Evolutionary conservation across 2,888 invertebrate genomes (phyloP).

Genomic region (Eupithecia exiguata): DNA sequence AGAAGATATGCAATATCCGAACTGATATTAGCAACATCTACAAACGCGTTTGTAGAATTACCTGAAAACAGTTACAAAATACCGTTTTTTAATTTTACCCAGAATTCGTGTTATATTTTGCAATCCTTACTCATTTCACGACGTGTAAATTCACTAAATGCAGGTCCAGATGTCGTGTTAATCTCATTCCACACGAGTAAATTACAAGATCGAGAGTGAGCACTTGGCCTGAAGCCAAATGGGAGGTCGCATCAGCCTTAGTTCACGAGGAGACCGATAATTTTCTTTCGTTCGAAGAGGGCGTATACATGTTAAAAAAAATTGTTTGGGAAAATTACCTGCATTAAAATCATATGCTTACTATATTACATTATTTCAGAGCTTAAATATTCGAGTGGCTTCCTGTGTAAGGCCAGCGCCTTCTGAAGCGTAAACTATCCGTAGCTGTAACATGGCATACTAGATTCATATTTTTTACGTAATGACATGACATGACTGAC

Average conservation of each 20-base stretch:
- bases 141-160: slow-evolving; percentile 65
- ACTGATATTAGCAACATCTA: not conserved
- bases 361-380: slow-evolving; percentile 6
- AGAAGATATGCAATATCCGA: not conserved
- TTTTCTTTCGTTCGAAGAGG: slow-evolving; percentile 61
- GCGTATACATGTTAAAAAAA: slow-evolving; percentile 48
- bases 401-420: not conserved
- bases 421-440: not conserved
- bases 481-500: too few relatives aligned
- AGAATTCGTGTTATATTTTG: not conserved
- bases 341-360: slow-evolving; percentile 37
- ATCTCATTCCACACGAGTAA: slow-evolving; percentile 73
- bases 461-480: too few relatives aligned
- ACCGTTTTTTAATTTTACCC: not conserved
- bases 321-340: slow-evolving; percentile 45
- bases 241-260: slow-evolving; percentile 68
- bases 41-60: not conserved
- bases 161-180: slow-evolving; percentile 71
- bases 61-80: too few relatives aligned
- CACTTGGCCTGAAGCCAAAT: slow-evolving; percentile 72
- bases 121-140: slow-evolving; percentile 34
- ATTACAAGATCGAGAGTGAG: slow-evolving; percentile 72
- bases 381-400: not conserved
- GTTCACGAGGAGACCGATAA: slow-evolving; percentile 62
- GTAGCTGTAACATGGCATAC: too few relatives aligned